Evolutionary conservation across 2,797 vertebrate species (phyloP).

Genomic region (Hemibagrus guttatus): DNA sequence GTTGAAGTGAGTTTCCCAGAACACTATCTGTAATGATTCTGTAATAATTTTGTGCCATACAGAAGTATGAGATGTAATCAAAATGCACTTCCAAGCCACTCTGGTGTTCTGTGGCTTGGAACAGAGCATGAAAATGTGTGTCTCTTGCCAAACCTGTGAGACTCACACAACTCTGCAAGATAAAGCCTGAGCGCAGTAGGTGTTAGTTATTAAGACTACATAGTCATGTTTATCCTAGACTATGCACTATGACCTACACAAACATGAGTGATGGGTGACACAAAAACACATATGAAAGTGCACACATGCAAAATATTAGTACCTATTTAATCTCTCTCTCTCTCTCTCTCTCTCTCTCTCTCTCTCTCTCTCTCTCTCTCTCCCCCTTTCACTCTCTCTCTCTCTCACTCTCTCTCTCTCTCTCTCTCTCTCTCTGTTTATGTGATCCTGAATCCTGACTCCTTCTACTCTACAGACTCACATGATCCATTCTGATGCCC

Average conservation of each 20-base stretch:
- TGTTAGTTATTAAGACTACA: not conserved
- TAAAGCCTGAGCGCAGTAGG: not conserved
- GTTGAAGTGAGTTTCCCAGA: not conserved
- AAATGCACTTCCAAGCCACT: not conserved
- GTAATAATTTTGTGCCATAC: not conserved
- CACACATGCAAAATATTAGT: not conserved
- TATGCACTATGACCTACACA: conserved; percentile 6
- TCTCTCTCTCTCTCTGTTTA: too few relatives aligned
- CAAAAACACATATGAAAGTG: not conserved
- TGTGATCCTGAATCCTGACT: too few relatives aligned
- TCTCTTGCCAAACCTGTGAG: not conserved
- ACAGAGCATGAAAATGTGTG: not conserved
- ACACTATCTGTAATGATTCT: not conserved
- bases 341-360: too few relatives aligned
- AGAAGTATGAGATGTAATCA: too few relatives aligned
- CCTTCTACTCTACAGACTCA: too few relatives aligned
- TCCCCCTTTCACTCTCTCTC: too few relatives aligned
- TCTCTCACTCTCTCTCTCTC: too few relatives aligned
- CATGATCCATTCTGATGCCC: too few relatives aligned
- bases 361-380: too few relatives aligned
- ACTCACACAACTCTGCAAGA: not conserved
- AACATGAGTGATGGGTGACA: too few relatives aligned
- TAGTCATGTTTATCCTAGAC: not conserved
- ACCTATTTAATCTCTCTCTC: not conserved
- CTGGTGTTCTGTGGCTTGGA: not conserved